Conservation (phyloP, 1,140 invertebrate species). For the Brachionus rotundiformis region DNA sequence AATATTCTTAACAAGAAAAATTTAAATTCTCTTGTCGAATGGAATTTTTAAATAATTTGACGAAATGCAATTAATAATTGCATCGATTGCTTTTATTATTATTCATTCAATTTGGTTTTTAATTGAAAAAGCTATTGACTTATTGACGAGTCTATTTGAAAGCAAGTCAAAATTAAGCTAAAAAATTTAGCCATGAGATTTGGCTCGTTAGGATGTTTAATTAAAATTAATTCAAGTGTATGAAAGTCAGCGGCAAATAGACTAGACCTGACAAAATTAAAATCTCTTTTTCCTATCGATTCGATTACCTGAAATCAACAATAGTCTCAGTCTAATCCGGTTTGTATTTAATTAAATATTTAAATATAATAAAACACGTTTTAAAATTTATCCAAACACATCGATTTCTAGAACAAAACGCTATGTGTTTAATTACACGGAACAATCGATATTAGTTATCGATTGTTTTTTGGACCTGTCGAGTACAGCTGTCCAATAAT, state of each 20-base stretch:
- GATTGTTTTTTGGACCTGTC: constrained; percentile 5
- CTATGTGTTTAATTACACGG: constrained; percentile 12
- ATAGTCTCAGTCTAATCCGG: constrained; percentile 1
- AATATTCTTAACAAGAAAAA: constrained; percentile 11
- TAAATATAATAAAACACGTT: constrained; percentile 31
- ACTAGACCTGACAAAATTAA: constrained; percentile 13
- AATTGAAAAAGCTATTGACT: background rate
- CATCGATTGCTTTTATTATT: constrained; percentile 5
- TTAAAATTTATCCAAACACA: constrained; percentile 26
- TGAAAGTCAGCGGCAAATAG: background rate
- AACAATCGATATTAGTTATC: constrained; percentile 9
- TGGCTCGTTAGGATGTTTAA: background rate
- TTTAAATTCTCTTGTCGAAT: constrained; percentile 1
- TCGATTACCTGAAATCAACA: constrained; percentile 18
- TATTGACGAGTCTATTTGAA: constrained; percentile 25
- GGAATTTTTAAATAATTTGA: constrained; percentile 16
- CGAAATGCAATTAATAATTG: background rate
- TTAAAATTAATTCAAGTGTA: constrained; percentile 4
- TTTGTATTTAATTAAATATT: constrained; percentile 23
- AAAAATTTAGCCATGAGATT: background rate
- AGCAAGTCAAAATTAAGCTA: background rate
- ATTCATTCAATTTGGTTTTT: background rate
- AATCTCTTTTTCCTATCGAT: constrained; percentile 14
- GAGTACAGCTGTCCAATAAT: background rate
- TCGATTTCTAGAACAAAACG: background rate